Percentiles rank a stretch among this genome's conserved stretches.
Conservation (phyloP, 2,797 vertebrate species). For the Helarctos malayanus region DNA sequence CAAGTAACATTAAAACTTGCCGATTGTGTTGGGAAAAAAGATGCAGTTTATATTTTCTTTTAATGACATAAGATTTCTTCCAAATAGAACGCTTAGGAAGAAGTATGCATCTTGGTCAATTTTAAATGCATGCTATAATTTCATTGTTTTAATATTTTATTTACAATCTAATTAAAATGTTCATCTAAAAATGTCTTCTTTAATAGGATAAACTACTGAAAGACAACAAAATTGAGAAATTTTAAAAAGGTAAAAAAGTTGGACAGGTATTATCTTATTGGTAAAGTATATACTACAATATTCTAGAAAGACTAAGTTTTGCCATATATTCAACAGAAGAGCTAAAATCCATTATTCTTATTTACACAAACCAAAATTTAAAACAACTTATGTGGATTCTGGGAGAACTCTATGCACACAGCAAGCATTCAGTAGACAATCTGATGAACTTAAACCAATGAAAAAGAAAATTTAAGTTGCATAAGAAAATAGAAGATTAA, state of each 20-base stretch:
- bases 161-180: slow-evolving; percentile 30
- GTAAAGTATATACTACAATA: slow-evolving; percentile 5
- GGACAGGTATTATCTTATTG: background rate
- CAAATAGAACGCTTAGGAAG: slow-evolving; percentile 7
- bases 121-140: slow-evolving; percentile 56
- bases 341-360: slow-evolving; percentile 14
- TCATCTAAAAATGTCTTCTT: slow-evolving; percentile 42
- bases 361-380: background rate
- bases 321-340: background rate
- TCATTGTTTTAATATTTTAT: slow-evolving; percentile 12
- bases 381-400: slow-evolving; percentile 14
- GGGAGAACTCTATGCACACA: background rate
- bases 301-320: background rate
- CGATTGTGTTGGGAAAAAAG: background rate
- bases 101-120: background rate
- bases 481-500: slow-evolving; percentile 11
- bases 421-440: background rate
- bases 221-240: slow-evolving; percentile 6
- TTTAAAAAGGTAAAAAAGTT: slow-evolving; percentile 8
- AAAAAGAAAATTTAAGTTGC: background rate
- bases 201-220: slow-evolving; percentile 51
- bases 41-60: slow-evolving; percentile 54
- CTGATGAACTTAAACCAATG: background rate
- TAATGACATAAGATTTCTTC: slow-evolving; percentile 49
- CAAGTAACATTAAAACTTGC: slow-evolving; percentile 46